Percentiles rank a stretch among this genome's conserved stretches.
phyloP scores from a whole-genome alignment of 1,140 invertebrate genomes.

The Acromyrmex charruanus region DNA sequence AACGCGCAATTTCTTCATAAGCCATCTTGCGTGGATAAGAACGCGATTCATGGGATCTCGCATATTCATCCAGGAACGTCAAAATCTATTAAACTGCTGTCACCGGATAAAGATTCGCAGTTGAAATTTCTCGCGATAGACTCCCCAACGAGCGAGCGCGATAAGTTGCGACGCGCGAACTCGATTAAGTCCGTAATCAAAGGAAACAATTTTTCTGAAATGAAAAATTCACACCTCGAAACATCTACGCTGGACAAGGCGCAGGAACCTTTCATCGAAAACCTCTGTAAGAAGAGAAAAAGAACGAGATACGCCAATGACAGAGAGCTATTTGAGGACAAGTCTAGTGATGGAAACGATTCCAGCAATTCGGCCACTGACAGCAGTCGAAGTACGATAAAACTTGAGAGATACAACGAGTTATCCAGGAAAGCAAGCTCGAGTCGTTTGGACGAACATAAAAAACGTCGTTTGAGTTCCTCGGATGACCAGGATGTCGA shows the following conservation, averaged over 20 bases:
- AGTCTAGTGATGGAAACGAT: neutral
- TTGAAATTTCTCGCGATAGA: slow-evolving; percentile 52
- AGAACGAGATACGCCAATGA: neutral
- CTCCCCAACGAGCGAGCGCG: neutral
- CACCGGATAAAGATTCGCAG: slow-evolving; percentile 68
- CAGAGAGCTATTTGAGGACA: neutral
- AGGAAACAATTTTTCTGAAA: slow-evolving; percentile 32
- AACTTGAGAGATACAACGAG: neutral
- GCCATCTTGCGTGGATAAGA: neutral
- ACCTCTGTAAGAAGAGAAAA: slow-evolving; percentile 6
- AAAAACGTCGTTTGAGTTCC: neutral
- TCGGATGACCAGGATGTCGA: neutral
- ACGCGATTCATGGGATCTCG: neutral
- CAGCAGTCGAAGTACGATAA: neutral
- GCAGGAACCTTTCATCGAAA: neutral
- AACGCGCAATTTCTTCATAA: neutral
- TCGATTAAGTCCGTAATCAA: neutral
- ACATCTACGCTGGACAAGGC: neutral
- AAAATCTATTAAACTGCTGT: slow-evolving; percentile 54
- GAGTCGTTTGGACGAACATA: neutral
- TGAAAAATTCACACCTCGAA: neutral
- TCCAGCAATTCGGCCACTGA: neutral
- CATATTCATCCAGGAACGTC: neutral
- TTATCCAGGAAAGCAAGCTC: too few species aligned
- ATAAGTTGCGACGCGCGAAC: too few species aligned